Percentiles rank a stretch among this genome's conserved stretches.
Conservation (phyloP, 2,888 invertebrate species). For the Cantharis rufa region DNA sequence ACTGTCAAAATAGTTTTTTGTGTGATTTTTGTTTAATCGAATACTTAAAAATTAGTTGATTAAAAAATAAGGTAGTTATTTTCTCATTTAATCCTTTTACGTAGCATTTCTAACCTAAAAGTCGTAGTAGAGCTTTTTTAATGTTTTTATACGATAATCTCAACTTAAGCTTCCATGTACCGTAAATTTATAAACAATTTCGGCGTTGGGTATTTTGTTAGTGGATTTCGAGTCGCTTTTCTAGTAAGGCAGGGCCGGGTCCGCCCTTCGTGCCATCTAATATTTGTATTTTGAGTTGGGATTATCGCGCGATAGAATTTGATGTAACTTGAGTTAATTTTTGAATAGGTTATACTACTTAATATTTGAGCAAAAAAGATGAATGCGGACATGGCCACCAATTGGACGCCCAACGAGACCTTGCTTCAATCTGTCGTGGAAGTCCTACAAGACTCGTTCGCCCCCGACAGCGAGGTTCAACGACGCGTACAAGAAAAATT, state of each 20-base stretch:
- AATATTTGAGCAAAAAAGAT: conserved; percentile 4
- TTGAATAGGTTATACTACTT: conserved; percentile 16
- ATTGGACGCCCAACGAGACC: conserved; percentile 96
- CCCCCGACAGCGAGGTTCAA: conserved; percentile 94
- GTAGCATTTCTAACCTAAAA: background rate
- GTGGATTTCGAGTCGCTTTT: background rate
- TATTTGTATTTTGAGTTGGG: background rate
- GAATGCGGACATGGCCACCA: conserved; percentile 59
- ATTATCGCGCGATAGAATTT: background rate
- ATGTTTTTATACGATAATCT: background rate
- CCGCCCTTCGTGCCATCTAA: background rate
- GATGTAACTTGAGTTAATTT: conserved; percentile 9
- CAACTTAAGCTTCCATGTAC: background rate
- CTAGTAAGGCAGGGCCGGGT: background rate
- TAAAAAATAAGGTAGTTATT: background rate
- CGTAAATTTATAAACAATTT: background rate
- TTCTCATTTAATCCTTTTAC: background rate
- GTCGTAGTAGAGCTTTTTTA: background rate
- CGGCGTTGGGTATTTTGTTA: background rate
- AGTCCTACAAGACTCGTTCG: conserved; percentile 95
- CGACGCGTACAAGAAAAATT: conserved; percentile 97
- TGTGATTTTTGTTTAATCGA: conserved; percentile 5
- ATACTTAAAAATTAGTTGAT: background rate
- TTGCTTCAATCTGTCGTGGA: conserved; percentile 94
- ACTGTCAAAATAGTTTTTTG: conserved; percentile 8